Evolutionary conservation across 2,113 vertebrate genomes (phyloP).

Genomic region (Falco punctatus): DNA sequence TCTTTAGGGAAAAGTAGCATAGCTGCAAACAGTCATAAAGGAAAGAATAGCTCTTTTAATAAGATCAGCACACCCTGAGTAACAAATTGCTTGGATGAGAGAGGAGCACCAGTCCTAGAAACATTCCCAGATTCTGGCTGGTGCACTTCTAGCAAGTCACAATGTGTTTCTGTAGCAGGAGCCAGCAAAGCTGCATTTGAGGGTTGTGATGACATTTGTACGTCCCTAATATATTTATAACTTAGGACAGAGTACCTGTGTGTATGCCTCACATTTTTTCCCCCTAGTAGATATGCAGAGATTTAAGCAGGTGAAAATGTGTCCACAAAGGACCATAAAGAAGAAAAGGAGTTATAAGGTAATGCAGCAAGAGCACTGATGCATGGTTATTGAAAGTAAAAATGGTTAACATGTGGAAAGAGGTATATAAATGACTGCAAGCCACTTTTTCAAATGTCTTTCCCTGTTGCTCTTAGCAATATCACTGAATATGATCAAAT

Average conservation of each 20-base stretch:
- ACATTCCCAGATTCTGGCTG: not conserved
- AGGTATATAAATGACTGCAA: constrained; percentile 64
- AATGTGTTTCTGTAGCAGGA: not conserved
- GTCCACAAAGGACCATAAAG: constrained; percentile 68
- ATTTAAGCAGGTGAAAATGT: constrained; percentile 65
- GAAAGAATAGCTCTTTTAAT: not conserved
- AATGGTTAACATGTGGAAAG: constrained; percentile 69
- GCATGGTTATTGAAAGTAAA: constrained; percentile 71
- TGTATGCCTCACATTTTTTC: not conserved
- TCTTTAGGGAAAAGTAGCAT: not conserved
- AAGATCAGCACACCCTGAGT: not conserved
- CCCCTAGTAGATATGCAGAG: constrained; percentile 31
- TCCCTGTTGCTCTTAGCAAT: constrained; percentile 63
- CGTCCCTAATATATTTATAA: constrained; percentile 43
- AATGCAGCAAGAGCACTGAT: constrained; percentile 65
- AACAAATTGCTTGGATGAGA: not conserved
- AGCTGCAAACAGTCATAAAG: not conserved
- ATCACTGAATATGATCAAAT: constrained; percentile 60
- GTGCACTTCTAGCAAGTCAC: not conserved
- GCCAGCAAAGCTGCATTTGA: not conserved
- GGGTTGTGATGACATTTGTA: constrained; percentile 39
- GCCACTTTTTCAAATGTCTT: constrained; percentile 66
- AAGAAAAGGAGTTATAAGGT: constrained; percentile 66
- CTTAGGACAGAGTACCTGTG: not conserved
- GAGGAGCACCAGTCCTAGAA: not conserved